Base-by-base conservation (phyloP, 2,113 vertebrate species). In the Onychorhynchus coronatus region DNA sequence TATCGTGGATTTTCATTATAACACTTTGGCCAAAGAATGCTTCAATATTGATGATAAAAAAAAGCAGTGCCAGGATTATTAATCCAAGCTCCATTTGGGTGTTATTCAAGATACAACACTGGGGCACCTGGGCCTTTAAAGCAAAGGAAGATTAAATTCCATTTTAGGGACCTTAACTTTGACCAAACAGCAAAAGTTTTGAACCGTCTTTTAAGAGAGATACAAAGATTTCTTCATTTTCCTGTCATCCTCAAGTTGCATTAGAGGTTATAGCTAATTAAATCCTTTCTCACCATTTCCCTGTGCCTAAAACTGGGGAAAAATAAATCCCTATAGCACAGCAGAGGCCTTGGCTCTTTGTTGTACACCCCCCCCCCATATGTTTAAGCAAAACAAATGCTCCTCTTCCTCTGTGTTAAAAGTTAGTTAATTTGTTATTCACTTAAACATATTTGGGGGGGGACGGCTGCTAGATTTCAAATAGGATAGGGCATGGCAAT, bases 281-380 rank as follows among this genome's bases (percentile, higher is more conserved):
- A 2, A 12, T 15, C 41, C 24, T 77, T 91, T 39, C 72, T 62
- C 42, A 21, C 46, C 22, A 30, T 67, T 62, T 71, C n/a, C 12
- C 23, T 33, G 10, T 74, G 72, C 31, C 55, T 58, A 21, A 28
- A 27, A 27, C 7, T 28, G 52, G n/a, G 21, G 59, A 49, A 47
- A 24, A 41, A 55, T 14, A n/a, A 47, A 5, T 22, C 55, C 18
- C 47, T 33, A 2, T 17, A 46, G 61, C 49, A 47, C 22, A 31
- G 42, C 20, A 58, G 53, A 41, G 49, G 27, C 47, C 30, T 79
- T 37, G 23, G 49, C 55, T 52, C 4, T 17, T 72, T 67, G 27
- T 72, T 70, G 41, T 1, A 41, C 49, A 61, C 1, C 1, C 84
- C 47, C 1, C 1, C 84, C 47, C 49, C 8, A 3, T 6, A 46